Evolutionary conservation across 2,888 invertebrate species (phyloP).

Genomic region (Holacanthella duospinosa): DNA sequence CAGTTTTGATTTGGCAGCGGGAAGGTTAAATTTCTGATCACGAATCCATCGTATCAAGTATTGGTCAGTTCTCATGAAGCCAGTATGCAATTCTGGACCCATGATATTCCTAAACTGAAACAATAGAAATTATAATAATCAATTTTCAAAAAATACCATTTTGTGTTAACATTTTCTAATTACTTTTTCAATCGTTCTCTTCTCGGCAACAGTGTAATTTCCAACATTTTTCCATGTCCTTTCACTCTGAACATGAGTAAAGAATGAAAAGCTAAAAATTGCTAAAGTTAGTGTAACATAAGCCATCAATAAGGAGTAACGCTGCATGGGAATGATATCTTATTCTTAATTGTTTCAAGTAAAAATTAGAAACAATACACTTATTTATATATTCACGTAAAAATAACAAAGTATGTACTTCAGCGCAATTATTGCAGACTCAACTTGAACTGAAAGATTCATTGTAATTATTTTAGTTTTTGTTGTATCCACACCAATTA

Average conservation of each 20-base stretch:
- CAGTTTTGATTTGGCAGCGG: neutral
- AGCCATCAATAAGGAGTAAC: too few species aligned
- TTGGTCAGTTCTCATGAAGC: neutral
- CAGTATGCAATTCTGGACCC: neutral
- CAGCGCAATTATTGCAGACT: too few species aligned
- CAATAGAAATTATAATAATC: neutral
- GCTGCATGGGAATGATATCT: too few species aligned
- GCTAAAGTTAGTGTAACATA: neutral
- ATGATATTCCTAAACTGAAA: neutral
- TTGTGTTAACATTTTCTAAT: neutral
- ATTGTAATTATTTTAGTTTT: too few species aligned
- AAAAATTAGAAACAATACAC: too few species aligned
- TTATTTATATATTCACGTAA: too few species aligned
- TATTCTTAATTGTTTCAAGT: too few species aligned
- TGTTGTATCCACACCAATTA: too few species aligned
- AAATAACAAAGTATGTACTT: too few species aligned
- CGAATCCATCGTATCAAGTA: neutral
- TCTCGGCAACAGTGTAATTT: neutral
- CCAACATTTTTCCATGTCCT: neutral
- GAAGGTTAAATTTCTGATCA: neutral
- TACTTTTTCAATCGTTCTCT: neutral
- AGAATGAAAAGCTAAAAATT: too few species aligned
- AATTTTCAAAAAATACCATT: neutral
- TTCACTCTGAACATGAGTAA: neutral
- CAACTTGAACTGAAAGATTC: too few species aligned